Percentiles rank a stretch among this genome's conserved stretches.
Evolutionary conservation across 2,113 vertebrate species (phyloP).

Genomic region (Semnornis frantzii): DNA sequence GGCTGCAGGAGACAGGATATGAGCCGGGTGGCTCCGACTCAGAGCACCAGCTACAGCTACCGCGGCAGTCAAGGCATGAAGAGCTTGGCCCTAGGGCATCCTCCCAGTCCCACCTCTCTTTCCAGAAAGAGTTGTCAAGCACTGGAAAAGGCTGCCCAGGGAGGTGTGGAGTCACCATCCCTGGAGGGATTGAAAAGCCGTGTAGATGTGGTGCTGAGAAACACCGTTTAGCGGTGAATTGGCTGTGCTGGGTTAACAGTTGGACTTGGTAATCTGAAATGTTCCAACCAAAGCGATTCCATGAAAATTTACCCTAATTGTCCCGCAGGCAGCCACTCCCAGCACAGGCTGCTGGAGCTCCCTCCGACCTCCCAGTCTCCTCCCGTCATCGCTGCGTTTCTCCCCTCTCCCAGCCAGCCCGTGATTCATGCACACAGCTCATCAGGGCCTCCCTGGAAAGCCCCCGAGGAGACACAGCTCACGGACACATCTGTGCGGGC

Average conservation of each 20-base stretch:
- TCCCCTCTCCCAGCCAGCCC: neutral
- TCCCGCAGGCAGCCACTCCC: fast-evolving
- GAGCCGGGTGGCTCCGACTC: neutral
- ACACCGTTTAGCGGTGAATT: too few relatives aligned
- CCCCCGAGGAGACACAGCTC: neutral
- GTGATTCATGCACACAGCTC: slow-evolving; percentile 16
- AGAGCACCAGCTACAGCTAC: neutral
- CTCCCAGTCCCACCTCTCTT: neutral
- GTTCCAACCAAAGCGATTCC: too few relatives aligned
- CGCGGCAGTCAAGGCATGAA: neutral
- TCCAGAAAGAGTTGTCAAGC: too few relatives aligned
- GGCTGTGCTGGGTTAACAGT: too few relatives aligned
- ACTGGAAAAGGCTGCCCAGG: too few relatives aligned
- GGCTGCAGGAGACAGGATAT: neutral
- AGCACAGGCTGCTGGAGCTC: neutral
- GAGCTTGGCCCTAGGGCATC: neutral
- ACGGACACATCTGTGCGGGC: neutral
- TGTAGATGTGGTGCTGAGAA: too few relatives aligned
- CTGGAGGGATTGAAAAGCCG: too few relatives aligned
- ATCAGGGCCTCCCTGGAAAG: slow-evolving; percentile 19
- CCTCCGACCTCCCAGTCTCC: neutral
- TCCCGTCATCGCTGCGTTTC: fast-evolving
- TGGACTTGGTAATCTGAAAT: too few relatives aligned
- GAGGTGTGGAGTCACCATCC: too few relatives aligned
- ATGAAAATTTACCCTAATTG: fast-evolving